Percentiles rank a stretch among this genome's conserved stretches.
Conservation (phyloP, 1,140 invertebrate genomes). For the Steinernema khuongi region DNA sequence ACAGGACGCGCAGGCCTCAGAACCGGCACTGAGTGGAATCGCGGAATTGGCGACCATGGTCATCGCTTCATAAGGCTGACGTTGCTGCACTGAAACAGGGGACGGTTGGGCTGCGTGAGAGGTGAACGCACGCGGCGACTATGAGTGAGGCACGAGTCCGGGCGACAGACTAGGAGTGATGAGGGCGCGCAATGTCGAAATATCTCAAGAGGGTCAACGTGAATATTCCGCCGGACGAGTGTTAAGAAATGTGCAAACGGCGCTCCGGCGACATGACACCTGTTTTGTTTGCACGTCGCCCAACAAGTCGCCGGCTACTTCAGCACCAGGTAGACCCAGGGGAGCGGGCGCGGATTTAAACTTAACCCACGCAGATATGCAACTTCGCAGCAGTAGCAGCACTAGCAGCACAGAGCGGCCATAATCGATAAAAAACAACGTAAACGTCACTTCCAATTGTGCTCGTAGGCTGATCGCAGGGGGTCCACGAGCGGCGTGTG, state of each 20-base stretch:
- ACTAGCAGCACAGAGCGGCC: background rate
- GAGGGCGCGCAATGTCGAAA: conserved; percentile 1
- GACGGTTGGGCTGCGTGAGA: background rate
- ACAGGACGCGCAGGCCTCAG: background rate
- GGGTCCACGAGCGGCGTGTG: background rate
- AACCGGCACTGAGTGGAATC: conserved; percentile 8
- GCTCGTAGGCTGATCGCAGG: conserved; percentile 8
- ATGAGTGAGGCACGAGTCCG: conserved; percentile 4
- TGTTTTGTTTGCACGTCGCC: background rate
- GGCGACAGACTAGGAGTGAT: background rate
- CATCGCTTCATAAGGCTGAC: conserved; percentile 16
- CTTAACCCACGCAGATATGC: background rate
- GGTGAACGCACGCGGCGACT: background rate
- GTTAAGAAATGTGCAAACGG: conserved; percentile 13
- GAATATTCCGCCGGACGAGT: background rate
- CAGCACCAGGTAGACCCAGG: background rate
- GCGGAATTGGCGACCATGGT: conserved; percentile 16
- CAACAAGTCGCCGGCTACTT: background rate
- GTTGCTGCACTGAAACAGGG: background rate
- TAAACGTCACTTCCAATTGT: conserved; percentile 15
- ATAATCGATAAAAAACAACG: conserved; percentile 15
- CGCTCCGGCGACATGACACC: conserved; percentile 8
- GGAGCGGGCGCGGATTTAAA: background rate
- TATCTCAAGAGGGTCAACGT: conserved; percentile 7
- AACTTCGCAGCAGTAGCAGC: no score